These are phyloP conservation scores for Nematolebias whitei DNA, from an alignment of 2,113 vertebrate species.

Conservation along the genomic window DNA sequence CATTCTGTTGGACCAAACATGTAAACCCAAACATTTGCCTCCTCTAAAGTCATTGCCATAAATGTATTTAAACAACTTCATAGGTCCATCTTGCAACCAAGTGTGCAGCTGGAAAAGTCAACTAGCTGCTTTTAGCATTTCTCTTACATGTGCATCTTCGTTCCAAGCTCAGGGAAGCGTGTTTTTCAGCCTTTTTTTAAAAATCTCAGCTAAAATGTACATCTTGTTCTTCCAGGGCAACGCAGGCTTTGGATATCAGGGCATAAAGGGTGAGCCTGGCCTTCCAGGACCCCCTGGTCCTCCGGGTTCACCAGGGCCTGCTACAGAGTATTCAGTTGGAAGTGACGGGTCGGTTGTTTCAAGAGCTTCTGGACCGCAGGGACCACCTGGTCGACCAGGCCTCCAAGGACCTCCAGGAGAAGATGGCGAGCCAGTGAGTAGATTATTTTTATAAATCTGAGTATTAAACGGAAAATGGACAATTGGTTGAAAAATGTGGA, in stretches of 20 bases:
- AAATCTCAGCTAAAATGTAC: neutral
- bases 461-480: too few relatives aligned
- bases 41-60: too few relatives aligned
- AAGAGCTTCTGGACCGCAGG: slow-evolving; percentile 73
- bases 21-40: too few relatives aligned
- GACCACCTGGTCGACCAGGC: slow-evolving; percentile 81
- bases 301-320: slow-evolving; percentile 73
- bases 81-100: too few relatives aligned
- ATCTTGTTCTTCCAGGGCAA: slow-evolving; percentile 76
- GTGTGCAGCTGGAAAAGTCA: too few relatives aligned
- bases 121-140: too few relatives aligned
- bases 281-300: slow-evolving; percentile 72
- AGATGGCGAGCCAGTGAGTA: slow-evolving; percentile 88
- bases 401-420: slow-evolving; percentile 79
- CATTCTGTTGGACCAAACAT: too few relatives aligned
- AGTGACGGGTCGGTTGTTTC: slow-evolving; percentile 59
- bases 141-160: too few relatives aligned
- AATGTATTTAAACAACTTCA: too few relatives aligned
- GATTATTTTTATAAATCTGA: neutral
- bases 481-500: neutral
- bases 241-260: slow-evolving; percentile 86
- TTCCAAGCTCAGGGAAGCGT: too few relatives aligned
- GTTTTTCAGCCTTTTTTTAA: neutral
- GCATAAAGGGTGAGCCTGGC: slow-evolving; percentile 87
- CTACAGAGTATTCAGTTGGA: slow-evolving; percentile 32